These are phyloP conservation scores for Alectura lathami DNA, from an alignment of 2,113 vertebrate genomes.

Conservation along the genomic window DNA sequence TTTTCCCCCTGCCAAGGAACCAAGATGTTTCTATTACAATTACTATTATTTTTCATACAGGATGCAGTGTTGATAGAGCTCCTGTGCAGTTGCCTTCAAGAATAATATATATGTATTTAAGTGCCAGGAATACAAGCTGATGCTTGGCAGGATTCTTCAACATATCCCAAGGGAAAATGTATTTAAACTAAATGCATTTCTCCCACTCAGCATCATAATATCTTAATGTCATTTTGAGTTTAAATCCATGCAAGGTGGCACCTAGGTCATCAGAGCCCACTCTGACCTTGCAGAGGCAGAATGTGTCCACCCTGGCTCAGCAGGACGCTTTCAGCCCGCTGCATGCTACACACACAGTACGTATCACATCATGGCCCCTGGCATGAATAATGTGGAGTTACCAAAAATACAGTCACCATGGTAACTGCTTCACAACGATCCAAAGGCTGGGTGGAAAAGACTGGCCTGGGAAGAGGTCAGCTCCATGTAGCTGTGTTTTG, in stretches of 20 bases:
- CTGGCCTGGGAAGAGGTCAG: background rate
- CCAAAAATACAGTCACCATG: slow-evolving; percentile 27
- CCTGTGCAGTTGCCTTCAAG: background rate
- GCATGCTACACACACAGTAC: background rate
- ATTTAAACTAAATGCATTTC: background rate
- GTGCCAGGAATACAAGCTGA: background rate
- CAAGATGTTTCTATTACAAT: background rate
- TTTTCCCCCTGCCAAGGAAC: background rate
- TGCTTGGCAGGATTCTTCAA: background rate
- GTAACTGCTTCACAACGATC: background rate
- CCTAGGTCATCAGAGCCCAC: background rate
- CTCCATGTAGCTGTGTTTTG: background rate
- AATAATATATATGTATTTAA: background rate
- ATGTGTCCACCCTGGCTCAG: background rate
- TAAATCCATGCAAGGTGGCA: slow-evolving; percentile 7
- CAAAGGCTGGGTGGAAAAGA: background rate
- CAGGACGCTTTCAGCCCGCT: background rate
- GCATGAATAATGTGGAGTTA: slow-evolving; percentile 36
- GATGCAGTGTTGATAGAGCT: background rate
- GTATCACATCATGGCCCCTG: slow-evolving; percentile 17
- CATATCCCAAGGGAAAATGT: background rate
- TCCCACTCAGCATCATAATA: background rate
- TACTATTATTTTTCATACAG: background rate
- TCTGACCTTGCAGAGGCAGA: slow-evolving; percentile 10
- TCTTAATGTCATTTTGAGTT: background rate